Evolutionary conservation across 2,113 vertebrate species (phyloP).

Genomic region (Catagonus wagneri): DNA sequence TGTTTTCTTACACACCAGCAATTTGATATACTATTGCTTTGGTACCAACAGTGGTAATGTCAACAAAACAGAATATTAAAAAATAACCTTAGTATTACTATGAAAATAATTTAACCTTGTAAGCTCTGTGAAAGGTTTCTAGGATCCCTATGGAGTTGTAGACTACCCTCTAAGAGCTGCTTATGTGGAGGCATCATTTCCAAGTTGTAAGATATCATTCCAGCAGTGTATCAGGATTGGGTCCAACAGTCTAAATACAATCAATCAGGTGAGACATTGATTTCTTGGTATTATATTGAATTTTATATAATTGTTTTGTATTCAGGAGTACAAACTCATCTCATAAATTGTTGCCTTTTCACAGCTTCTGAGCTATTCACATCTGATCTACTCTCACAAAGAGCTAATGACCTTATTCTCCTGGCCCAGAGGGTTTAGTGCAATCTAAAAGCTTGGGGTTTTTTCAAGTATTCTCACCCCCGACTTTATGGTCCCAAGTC

Average conservation of each 20-base stretch:
- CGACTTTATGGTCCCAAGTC: not conserved
- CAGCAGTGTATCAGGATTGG: not conserved
- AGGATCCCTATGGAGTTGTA: not conserved
- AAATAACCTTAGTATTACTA: not conserved
- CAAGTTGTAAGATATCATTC: not conserved
- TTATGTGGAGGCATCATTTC: not conserved
- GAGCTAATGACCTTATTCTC: not conserved
- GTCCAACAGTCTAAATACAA: not conserved
- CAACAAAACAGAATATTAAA: not conserved
- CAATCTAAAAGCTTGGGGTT: not conserved
- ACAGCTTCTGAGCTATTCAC: not conserved
- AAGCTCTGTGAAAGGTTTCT: not conserved
- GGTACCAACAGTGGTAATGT: not conserved
- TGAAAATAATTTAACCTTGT: not conserved
- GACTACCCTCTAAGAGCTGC: not conserved
- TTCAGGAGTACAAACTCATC: not conserved
- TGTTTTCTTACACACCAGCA: not conserved
- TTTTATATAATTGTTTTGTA: conserved; percentile 26
- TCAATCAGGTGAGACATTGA: not conserved
- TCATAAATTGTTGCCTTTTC: not conserved
- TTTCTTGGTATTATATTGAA: not conserved
- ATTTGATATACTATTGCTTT: not conserved
- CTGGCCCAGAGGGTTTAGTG: not conserved
- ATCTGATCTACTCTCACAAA: not conserved
- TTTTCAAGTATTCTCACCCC: not conserved